phyloP scores from a whole-genome alignment of 2,113 vertebrate genomes.

The pig (Sus scrofa) region T2T-Sscrofa CM000830.6:129816001-129816500 shows the following conservation, averaged over 20 bases:
- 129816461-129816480: neutral
- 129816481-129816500: neutral
- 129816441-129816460: neutral
- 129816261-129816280: conserved; percentile 37
- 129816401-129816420: conserved; percentile 39
- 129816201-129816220: conserved; percentile 61
- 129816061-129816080: too few species aligned
- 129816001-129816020: too few species aligned
- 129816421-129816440: neutral
- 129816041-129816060: too few species aligned
- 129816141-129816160: too few species aligned
- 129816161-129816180: too few species aligned
- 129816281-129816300: conserved; percentile 65
- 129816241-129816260: neutral
- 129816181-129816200: neutral
- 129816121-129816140: too few species aligned
- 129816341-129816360: conserved; percentile 46
- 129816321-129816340: conserved; percentile 60
- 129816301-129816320: conserved; percentile 62
- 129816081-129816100: too few species aligned
- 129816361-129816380: conserved; percentile 51
- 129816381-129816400: neutral
- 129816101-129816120: too few species aligned
- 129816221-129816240: neutral
- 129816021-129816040: too few species aligned